Percentiles rank a stretch among this genome's conserved stretches.
These are phyloP conservation scores for Peucedramus taeniatus DNA, from an alignment of 2,113 vertebrate species.

Conservation along the genomic window DNA sequence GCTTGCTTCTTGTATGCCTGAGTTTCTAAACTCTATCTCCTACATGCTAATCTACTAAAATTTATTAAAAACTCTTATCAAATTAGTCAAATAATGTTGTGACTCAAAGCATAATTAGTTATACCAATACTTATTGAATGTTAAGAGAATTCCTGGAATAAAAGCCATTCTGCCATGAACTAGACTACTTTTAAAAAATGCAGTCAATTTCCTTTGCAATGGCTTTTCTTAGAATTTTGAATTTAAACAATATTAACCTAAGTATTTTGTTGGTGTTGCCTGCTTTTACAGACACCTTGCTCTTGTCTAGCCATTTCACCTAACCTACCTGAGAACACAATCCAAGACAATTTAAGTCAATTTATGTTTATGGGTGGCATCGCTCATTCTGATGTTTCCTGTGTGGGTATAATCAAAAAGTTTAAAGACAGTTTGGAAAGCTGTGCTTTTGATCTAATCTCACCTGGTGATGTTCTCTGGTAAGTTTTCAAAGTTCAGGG, in stretches of 20 bases:
- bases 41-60: background rate
- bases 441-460: slow-evolving; percentile 70
- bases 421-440: slow-evolving; percentile 72
- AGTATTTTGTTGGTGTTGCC: background rate
- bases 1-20: background rate
- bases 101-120: background rate
- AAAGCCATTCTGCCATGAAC: background rate
- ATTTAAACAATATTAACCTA: background rate
- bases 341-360: slow-evolving; percentile 63
- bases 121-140: background rate
- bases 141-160: background rate
- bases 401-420: slow-evolving; percentile 69
- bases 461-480: slow-evolving; percentile 59
- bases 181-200: background rate
- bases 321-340: slow-evolving; percentile 59
- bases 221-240: background rate
- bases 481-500: slow-evolving; percentile 28
- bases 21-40: background rate
- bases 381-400: slow-evolving; percentile 58
- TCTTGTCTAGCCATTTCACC: slow-evolving; percentile 68
- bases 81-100: background rate
- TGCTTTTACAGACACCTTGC: slow-evolving; percentile 63
- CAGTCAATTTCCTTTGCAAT: background rate
- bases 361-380: slow-evolving; percentile 63
- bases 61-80: background rate